Conservation (phyloP, 2,797 vertebrate species). For the Pachyuromys duprasi region DNA sequence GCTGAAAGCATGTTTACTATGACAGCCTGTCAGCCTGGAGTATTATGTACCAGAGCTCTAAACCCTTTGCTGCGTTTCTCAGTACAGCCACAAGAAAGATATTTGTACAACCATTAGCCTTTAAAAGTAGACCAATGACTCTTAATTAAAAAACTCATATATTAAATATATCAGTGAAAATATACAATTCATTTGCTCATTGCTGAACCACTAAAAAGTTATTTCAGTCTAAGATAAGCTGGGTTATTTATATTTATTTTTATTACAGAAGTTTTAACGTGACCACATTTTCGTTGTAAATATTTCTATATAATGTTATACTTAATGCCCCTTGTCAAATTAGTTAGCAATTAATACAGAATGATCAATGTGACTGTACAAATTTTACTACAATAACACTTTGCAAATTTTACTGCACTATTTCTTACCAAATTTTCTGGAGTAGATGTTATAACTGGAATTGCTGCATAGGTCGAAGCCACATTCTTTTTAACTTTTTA, state of each 20-base stretch:
- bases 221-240: neutral
- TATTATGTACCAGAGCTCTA: neutral
- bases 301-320: neutral
- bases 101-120: neutral
- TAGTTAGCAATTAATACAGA: neutral
- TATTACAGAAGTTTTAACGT: conserved; percentile 49
- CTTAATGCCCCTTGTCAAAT: neutral
- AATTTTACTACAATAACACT: neutral
- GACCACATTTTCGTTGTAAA: neutral
- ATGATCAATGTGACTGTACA: neutral
- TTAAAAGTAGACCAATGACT: neutral
- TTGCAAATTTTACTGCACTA: neutral
- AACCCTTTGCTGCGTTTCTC: neutral
- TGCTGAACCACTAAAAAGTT: conserved; percentile 13
- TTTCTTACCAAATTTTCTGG: neutral
- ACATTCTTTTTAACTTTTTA: conserved; percentile 49
- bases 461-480: conserved; percentile 4
- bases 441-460: conserved; percentile 23
- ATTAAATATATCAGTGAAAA: conserved; percentile 20
- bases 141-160: conserved; percentile 20
- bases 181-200: neutral
- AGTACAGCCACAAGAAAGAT: neutral
- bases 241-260: neutral
- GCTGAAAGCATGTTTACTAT: neutral
- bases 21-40: neutral